These are phyloP conservation scores for Climacteris rufus DNA, from an alignment of 2,113 vertebrate species.

Conservation along the genomic window DNA sequence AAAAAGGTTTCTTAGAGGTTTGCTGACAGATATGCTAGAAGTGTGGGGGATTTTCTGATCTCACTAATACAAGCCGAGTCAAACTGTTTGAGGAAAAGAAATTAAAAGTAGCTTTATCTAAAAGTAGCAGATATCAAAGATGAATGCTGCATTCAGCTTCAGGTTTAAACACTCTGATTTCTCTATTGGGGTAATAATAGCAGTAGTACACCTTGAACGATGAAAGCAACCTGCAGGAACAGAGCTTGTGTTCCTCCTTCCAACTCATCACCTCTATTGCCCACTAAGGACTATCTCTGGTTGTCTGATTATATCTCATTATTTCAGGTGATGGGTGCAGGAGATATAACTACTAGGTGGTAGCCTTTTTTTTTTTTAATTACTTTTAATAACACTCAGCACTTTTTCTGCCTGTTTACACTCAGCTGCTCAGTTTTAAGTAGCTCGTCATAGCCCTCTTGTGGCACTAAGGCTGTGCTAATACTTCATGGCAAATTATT, in stretches of 20 bases:
- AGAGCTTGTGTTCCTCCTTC: not conserved
- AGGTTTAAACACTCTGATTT: not conserved
- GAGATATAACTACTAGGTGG: not conserved
- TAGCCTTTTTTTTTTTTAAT: not conserved
- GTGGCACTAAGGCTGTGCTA: not conserved
- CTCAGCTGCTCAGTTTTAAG: not conserved
- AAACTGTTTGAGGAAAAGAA: not conserved
- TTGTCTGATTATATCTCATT: not conserved
- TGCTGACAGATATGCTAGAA: not conserved
- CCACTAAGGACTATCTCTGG: not conserved
- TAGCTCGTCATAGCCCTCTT: slow-evolving; percentile 18
- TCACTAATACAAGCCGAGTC: not conserved
- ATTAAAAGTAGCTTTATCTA: not conserved
- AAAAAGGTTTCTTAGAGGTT: not conserved
- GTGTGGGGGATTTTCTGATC: accelerated
- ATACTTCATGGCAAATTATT: not conserved
- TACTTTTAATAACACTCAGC: not conserved
- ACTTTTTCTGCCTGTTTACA: not conserved
- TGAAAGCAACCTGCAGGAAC: not conserved
- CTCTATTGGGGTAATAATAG: not conserved
- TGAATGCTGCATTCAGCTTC: not conserved
- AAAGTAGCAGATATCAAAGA: not conserved
- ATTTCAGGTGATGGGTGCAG: not conserved
- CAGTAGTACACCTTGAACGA: not conserved
- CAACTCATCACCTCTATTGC: not conserved